A percentile compares a stretch with the other conserved stretches of the same genome.
Conservation (phyloP, 2,797 vertebrate genomes). For the Pangasius macronema region DNA sequence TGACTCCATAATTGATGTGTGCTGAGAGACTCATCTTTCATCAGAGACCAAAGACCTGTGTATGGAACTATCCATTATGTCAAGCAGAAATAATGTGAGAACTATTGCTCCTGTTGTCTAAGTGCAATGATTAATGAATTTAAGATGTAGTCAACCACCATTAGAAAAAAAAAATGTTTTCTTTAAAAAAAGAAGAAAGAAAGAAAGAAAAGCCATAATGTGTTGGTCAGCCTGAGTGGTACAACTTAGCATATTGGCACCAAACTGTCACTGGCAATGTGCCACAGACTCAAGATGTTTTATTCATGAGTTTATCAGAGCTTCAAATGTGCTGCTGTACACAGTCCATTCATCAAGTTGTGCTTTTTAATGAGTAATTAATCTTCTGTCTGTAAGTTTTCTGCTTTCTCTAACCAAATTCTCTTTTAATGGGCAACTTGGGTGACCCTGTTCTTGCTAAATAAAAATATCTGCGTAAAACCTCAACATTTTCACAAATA, state of each 20-base stretch:
- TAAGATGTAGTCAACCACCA: not conserved
- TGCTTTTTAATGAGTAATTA: conserved; percentile 35
- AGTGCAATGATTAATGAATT: conserved; percentile 13
- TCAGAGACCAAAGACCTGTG: not conserved
- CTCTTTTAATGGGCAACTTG: not conserved
- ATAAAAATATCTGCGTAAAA: not conserved
- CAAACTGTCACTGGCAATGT: conserved; percentile 32
- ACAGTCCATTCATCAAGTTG: conserved; percentile 22
- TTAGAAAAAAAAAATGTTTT: not conserved
- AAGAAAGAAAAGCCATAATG: not conserved
- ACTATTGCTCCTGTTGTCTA: not conserved
- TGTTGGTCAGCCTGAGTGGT: conserved; percentile 18
- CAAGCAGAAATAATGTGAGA: not conserved
- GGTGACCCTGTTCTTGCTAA: not conserved
- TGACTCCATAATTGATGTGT: conserved; percentile 24
- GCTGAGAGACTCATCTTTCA: conserved; percentile 22
- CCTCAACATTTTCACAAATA: not conserved
- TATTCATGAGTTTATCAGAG: conserved; percentile 43
- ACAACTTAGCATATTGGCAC: conserved; percentile 43
- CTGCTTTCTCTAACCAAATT: not conserved
- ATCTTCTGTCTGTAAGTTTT: not conserved
- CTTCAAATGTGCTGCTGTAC: conserved; percentile 26
- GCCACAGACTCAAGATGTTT: conserved; percentile 39
- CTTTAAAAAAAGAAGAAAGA: not conserved
- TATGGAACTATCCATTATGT: not conserved